Base-by-base conservation (phyloP, 2,888 invertebrate genomes). In the Sphaerophoria rueppellii region DNA sequence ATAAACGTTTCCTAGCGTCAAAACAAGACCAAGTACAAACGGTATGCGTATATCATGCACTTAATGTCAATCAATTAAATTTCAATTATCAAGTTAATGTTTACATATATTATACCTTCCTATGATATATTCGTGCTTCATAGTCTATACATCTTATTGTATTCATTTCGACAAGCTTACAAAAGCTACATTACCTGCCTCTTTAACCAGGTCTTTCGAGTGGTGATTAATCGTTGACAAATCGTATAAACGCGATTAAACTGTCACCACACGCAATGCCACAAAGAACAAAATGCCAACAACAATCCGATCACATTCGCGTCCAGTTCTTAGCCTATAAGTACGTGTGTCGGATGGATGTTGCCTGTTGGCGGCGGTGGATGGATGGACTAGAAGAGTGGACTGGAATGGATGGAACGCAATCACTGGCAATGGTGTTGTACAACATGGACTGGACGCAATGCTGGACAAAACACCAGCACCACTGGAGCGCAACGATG, bases 211-310 rank as follows among this genome's bases (percentile, higher is more conserved):
- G 78, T 40, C 12, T 65, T 61, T 43, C 9, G 9, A 43, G 43
- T 46, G 24, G 63, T 85, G 85, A 85, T 85, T 85, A 85, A 81
- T 85, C 77, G 85, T 54, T 85, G 85, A 85, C 85, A 85, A 85
- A 85, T 81, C 85, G 81, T 65, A 43, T n/a, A 60, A 60, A 77
- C 54, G 70, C 72, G 85, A 81, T 85, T 85, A 24, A 24, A 81
- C 76, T 85, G 85, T 81, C 85, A 85, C 73, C 81, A 46, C 72
- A 76, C 76, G 76, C 81, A 85, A 72, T 58, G 35, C 37, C 24
- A 34, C 24, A 73, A 63, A 85, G 69, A 43, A 52, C 24, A 70
- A 72, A 85, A 73, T 72, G 67, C 72, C 81, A 70, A 73, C 82
- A 69, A 79, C 74, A 74, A 71, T 71, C 79, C 58, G 58, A 81